Evolutionary conservation across 2,888 invertebrate species (phyloP), one percentile per base, ranked within the genome.

Genomic region (Steinernema hermaphroditum): DNA sequence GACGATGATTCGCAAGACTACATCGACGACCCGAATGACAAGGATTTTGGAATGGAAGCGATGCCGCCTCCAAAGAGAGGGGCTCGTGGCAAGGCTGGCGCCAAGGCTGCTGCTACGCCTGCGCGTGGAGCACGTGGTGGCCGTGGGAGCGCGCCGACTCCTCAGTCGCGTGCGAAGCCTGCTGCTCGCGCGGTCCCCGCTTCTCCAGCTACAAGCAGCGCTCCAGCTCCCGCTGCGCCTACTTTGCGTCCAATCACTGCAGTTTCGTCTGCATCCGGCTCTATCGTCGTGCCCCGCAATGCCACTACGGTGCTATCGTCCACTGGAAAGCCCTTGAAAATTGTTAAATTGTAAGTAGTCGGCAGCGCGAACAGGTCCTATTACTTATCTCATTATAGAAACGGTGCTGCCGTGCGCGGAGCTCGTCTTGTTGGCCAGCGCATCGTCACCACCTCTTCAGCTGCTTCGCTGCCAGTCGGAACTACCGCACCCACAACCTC

Each of bases 301-400:
- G 62, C 27, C 22, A 62, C 62, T 16, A 62, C 62, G 6, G 29
- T 62, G 8, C 32, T 62, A 2, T 62, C 62, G 62, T 24, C 62
- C 6, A 27, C 62, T 16, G 62, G 62, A 62, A 62, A 62, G 19
- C 62, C 62, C 9, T 9, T 62, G 62, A 62, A 62, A 29, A 62
- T 62, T 32, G 62, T 62, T 16, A 62, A 62, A 32, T 19, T 62
- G 62, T 62, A 62, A 62, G 62, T 16, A 29, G 29, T 29, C 27
- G 6, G 4, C 32, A 16, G 22, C 32, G 29, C n/a, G 24, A 19
- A 12, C 50, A 62, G 4, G 6, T 62, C 16, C 27, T 46, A 54
- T 54, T 54, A 32, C 24, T 54, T 62, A 12, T 37, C 6, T 37
- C 37, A 12, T 16, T 46, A 9, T 19, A 62, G 62, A 4, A 62